Conservation (phyloP, 2,113 vertebrate genomes). For the Dipodomys spectabilis region DNA sequence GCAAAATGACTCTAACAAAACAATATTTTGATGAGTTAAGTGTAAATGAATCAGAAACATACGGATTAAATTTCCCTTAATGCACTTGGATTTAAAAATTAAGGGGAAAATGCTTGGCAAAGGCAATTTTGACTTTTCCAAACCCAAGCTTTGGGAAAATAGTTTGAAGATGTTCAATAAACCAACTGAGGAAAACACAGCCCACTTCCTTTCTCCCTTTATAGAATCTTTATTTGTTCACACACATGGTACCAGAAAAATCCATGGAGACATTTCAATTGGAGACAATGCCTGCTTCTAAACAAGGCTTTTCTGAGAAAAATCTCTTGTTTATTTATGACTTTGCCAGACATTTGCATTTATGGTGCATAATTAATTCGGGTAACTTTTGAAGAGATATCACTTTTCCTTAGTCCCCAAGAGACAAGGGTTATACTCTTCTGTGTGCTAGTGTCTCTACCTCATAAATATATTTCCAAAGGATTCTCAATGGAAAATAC, state of each 20-base stretch:
- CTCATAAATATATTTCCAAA: conserved; percentile 75
- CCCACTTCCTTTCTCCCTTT: conserved; percentile 56
- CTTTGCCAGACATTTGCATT: conserved; percentile 59
- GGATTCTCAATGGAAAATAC: conserved; percentile 76
- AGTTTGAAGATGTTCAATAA: conserved; percentile 65
- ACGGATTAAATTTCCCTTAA: conserved; percentile 75
- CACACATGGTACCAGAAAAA: conserved; percentile 56
- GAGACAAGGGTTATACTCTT: conserved; percentile 18
- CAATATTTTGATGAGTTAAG: conserved; percentile 78
- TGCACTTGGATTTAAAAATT: conserved; percentile 79
- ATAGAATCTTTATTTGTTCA: conserved; percentile 71
- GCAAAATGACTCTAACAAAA: conserved; percentile 69
- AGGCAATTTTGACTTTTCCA: conserved; percentile 68
- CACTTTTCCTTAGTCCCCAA: conserved; percentile 22
- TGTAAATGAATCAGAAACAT: conserved; percentile 79
- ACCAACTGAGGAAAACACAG: conserved; percentile 54
- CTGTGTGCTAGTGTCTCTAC: conserved; percentile 33
- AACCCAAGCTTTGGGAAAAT: conserved; percentile 71
- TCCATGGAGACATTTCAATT: conserved; percentile 51
- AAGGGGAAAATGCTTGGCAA: conserved; percentile 67
- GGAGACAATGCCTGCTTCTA: conserved; percentile 55
- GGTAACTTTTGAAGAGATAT: conserved; percentile 37
- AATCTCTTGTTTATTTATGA: conserved; percentile 71
- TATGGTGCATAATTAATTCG: conserved; percentile 23
- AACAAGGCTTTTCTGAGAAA: conserved; percentile 66